Conservation (phyloP, 1,140 invertebrate genomes). For the Tribolium castaneum region DNA sequence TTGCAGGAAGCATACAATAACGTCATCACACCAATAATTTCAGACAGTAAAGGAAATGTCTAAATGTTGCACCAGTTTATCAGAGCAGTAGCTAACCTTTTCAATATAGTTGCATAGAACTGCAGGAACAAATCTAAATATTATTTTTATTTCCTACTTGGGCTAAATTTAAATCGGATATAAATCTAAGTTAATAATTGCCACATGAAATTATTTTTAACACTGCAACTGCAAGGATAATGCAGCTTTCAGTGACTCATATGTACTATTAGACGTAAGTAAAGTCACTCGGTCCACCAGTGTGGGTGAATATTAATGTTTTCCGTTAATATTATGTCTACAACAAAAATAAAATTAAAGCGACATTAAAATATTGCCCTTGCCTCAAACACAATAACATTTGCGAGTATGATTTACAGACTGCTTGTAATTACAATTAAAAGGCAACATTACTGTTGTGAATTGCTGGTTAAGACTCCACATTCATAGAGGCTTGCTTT, state of each 20-base stretch:
- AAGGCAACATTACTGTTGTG: conserved; percentile 13
- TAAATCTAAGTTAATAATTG: not conserved
- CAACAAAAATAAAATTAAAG: conserved; percentile 40
- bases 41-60: not conserved
- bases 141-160: not conserved
- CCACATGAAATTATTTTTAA: conserved; percentile 14
- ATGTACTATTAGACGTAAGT: conserved; percentile 24
- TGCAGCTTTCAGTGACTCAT: conserved; percentile 25
- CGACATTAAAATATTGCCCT: conserved; percentile 26
- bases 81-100: not conserved
- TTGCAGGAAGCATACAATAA: not conserved
- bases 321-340: conserved; percentile 42
- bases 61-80: not conserved
- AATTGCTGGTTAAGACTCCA: not conserved
- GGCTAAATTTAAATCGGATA: not conserved
- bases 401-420: conserved; percentile 20
- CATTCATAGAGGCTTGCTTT: not conserved
- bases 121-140: not conserved
- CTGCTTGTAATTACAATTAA: conserved; percentile 22
- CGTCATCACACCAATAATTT: not conserved
- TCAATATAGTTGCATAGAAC: not conserved
- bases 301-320: conserved; percentile 42
- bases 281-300: conserved; percentile 18
- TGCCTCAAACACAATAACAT: conserved; percentile 31
- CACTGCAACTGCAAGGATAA: conserved; percentile 26